These are phyloP conservation scores for Harpagoxenus sublaevis DNA, from an alignment of 2,888 invertebrate species.

Conservation along the genomic window DNA sequence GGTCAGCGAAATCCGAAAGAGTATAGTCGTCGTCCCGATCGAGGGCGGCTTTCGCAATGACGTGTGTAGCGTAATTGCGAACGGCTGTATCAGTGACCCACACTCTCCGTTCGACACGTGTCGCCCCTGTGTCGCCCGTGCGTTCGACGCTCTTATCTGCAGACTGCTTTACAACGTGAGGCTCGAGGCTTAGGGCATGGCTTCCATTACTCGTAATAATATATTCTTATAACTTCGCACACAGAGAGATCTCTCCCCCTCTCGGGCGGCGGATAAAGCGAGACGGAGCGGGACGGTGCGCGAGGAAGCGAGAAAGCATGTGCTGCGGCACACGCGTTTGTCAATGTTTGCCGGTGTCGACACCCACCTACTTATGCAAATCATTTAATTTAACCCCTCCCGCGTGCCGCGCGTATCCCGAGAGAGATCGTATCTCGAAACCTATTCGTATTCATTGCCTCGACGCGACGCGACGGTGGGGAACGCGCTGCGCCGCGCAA, in stretches of 20 bases:
- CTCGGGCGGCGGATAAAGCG: conserved; percentile 6
- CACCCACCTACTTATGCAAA: conserved; percentile 87
- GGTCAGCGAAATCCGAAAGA: conserved; percentile 50
- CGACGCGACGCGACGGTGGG: conserved; percentile 72
- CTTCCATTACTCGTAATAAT: conserved; percentile 85
- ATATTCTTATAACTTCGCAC: conserved; percentile 81
- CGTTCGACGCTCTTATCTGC: conserved; percentile 77
- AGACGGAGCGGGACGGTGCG: conserved; percentile 5
- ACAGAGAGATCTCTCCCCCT: conserved; percentile 58
- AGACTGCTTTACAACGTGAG: conserved; percentile 74
- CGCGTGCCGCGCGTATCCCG: conserved; percentile 76
- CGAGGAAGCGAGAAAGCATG: conserved; percentile 53
- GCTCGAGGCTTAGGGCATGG: conserved; percentile 70
- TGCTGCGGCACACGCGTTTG: conserved; percentile 83
- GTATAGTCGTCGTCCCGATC: conserved; percentile 58
- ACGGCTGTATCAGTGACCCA: conserved; percentile 83
- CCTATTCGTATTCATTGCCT: conserved; percentile 86
- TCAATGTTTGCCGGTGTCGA: conserved; percentile 86
- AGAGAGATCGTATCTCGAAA: conserved; percentile 85
- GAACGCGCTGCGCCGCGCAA: conserved; percentile 44
- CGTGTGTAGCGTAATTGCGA: conserved; percentile 82
- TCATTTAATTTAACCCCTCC: conserved; percentile 86
- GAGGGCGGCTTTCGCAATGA: conserved; percentile 60
- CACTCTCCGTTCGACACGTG: conserved; percentile 81
- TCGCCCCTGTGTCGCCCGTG: conserved; percentile 74